Evolutionary conservation across 2,888 invertebrate species (phyloP).

Genomic region (Sycophila texana): DNA sequence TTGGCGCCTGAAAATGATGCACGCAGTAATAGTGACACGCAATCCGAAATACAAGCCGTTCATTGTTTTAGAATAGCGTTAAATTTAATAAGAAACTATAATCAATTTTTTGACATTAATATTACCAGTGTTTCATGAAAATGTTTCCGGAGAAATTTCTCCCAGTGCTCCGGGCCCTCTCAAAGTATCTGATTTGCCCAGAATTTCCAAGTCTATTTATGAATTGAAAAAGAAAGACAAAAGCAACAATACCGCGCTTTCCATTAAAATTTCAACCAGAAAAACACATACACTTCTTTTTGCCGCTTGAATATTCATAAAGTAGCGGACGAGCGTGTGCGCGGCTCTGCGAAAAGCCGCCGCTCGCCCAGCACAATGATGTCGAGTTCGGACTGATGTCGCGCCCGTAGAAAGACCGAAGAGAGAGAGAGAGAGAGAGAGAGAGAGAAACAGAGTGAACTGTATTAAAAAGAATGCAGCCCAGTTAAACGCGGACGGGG

Average conservation of each 20-base stretch:
- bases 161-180: too few species aligned
- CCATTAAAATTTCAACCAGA: conserved; percentile 7
- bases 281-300: conserved; percentile 1
- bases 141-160: too few species aligned
- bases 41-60: too few species aligned
- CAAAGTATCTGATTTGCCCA: too few species aligned
- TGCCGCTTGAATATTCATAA: conserved; percentile 43
- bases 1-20: too few species aligned
- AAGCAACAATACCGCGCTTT: not conserved
- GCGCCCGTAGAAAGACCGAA: not conserved
- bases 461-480: conserved; percentile 44
- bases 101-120: too few species aligned
- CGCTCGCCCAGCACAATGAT: not conserved
- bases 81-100: too few species aligned
- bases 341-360: not conserved
- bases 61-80: too few species aligned
- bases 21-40: too few species aligned
- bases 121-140: too few species aligned
- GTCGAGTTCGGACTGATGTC: not conserved
- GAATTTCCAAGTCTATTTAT: not conserved
- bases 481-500: conserved; percentile 19
- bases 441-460: conserved; percentile 25
- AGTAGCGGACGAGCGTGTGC: not conserved
- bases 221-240: not conserved
- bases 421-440: conserved; percentile 13